Conservation (phyloP, 2,113 vertebrate species). For the Emydura subglobosa region DNA sequence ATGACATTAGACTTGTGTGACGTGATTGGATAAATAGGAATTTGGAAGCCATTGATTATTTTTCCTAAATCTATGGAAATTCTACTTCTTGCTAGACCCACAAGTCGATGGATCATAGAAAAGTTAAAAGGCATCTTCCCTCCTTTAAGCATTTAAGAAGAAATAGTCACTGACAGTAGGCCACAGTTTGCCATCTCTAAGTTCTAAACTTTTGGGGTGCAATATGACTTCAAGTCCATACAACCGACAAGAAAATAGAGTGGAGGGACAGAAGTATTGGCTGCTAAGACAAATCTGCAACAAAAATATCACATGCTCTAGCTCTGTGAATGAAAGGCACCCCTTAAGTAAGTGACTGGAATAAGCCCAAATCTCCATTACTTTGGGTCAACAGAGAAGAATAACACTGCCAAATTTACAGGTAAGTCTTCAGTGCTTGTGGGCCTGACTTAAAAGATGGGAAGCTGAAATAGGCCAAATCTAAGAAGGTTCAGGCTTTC, state of each 20-base stretch:
- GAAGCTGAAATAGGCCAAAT: constrained; percentile 20
- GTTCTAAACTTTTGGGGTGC: not conserved
- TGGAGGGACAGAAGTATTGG: not conserved
- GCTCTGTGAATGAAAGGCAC: not conserved
- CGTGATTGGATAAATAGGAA: not conserved
- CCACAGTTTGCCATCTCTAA: not conserved
- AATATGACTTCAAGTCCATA: not conserved
- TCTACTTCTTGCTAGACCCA: not conserved
- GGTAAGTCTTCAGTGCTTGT: not conserved
- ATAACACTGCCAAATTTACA: not conserved
- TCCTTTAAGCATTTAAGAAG: not conserved
- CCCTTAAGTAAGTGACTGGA: constrained; percentile 9
- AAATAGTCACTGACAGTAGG: not conserved
- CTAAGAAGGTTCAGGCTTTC: not conserved
- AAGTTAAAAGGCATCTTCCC: not conserved
- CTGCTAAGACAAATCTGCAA: constrained; percentile 18
- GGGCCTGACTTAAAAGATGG: not conserved
- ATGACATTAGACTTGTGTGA: fast-evolving
- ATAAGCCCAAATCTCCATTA: constrained; percentile 19
- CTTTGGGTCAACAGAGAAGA: constrained; percentile 42
- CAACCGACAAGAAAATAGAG: not conserved
- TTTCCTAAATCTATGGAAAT: not conserved
- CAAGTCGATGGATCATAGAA: not conserved
- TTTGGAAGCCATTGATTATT: not conserved
- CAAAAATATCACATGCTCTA: not conserved